Conservation (phyloP, 2,797 vertebrate genomes). For the Thaleichthys pacificus region DNA sequence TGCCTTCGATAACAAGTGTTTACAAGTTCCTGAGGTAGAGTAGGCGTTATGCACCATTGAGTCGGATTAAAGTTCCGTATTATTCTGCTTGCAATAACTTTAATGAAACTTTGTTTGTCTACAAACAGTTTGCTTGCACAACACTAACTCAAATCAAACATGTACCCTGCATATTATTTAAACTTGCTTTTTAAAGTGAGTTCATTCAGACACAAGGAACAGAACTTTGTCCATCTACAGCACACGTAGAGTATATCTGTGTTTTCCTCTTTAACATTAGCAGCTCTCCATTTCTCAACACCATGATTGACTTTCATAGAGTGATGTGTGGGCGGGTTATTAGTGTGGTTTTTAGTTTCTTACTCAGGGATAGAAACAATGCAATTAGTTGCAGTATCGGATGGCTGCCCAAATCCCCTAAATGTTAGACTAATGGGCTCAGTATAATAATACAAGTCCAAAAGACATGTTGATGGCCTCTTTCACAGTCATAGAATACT, state of each 20-base stretch:
- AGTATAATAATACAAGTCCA: conserved; percentile 47
- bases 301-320: conserved; percentile 57
- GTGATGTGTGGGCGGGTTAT: conserved; percentile 48
- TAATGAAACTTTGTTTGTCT: not conserved
- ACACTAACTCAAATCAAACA: not conserved
- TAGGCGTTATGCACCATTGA: conserved; percentile 52
- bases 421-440: conserved; percentile 59
- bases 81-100: not conserved
- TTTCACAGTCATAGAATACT: conserved; percentile 54
- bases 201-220: no score
- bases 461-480: conserved; percentile 45
- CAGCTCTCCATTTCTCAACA: conserved; percentile 56
- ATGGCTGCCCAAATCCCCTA: conserved; percentile 67
- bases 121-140: not conserved
- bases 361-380: conserved; percentile 68
- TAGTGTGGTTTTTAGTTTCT: conserved; percentile 59
- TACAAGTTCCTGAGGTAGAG: conserved; percentile 56
- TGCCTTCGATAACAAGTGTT: conserved; percentile 75
- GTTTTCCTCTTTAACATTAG: not conserved
- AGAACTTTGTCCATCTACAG: not conserved
- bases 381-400: conserved; percentile 66
- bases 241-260: no score
- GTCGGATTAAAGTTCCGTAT: not conserved
- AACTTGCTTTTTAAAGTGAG: no score
- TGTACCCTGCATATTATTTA: not conserved